phyloP scores from a whole-genome alignment of 1,140 invertebrate genomes.

The Pachypeltis micranthus region DNA sequence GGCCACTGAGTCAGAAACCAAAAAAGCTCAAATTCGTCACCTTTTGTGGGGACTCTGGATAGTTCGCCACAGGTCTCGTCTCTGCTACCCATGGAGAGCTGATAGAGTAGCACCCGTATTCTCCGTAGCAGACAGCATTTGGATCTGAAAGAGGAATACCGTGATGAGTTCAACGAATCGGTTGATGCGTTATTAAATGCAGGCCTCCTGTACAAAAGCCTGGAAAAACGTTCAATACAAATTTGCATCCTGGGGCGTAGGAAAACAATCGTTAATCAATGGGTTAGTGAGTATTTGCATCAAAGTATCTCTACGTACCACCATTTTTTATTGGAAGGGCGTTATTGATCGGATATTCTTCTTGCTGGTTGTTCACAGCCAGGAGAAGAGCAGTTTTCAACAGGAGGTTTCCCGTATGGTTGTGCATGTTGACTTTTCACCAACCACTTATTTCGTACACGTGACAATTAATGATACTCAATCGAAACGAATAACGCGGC shows the following conservation, averaged over 20 bases:
- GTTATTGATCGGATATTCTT: background rate
- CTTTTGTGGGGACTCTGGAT: conserved; percentile 50
- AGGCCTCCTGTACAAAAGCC: no score
- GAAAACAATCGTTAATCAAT: background rate
- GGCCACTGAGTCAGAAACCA: background rate
- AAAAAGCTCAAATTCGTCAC: conserved; percentile 27
- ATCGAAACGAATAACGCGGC: background rate
- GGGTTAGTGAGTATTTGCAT: no score
- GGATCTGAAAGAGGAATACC: conserved; percentile 23
- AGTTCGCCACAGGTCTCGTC: conserved; percentile 60
- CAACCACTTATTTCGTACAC: background rate
- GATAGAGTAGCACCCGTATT: conserved; percentile 73
- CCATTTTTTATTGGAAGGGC: no score
- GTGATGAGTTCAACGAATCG: no score
- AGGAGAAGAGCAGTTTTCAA: conserved; percentile 13
- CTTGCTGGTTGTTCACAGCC: conserved; percentile 6
- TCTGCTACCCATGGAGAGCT: conserved; percentile 63
- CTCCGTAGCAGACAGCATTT: conserved; percentile 49
- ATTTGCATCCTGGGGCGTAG: background rate
- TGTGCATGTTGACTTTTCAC: conserved; percentile 7
- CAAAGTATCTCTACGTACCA: no score
- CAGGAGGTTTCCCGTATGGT: conserved; percentile 14
- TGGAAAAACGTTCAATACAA: background rate
- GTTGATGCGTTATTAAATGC: no score
- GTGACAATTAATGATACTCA: background rate